A percentile compares a stretch with the other conserved stretches of the same genome.
Conservation (phyloP, 2,888 invertebrate genomes). For the Callyntrura sp. region DNA sequence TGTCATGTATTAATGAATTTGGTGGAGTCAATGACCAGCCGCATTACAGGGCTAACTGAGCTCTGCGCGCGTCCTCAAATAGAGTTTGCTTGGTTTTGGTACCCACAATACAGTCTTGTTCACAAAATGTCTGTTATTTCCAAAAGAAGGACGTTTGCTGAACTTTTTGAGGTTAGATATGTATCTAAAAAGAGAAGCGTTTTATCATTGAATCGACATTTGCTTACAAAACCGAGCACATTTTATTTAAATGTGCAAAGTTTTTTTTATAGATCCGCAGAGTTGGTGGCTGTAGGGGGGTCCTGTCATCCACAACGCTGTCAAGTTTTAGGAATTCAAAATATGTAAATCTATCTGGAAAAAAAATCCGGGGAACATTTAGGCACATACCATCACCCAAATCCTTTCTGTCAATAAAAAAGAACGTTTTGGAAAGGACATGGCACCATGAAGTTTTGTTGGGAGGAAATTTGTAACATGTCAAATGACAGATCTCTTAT, state of each 20-base stretch:
- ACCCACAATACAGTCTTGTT: constrained; percentile 22
- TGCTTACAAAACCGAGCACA: constrained; percentile 35
- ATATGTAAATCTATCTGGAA: too few species aligned
- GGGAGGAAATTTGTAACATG: too few species aligned
- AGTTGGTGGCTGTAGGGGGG: too few species aligned
- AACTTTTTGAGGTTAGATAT: constrained; percentile 77
- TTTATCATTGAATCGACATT: constrained; percentile 57
- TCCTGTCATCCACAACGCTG: too few species aligned
- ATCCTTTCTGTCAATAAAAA: too few species aligned
- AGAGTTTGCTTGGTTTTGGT: constrained; percentile 30
- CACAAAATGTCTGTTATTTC: constrained; percentile 66
- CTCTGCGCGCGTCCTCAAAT: background rate
- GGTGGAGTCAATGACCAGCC: constrained; percentile 70
- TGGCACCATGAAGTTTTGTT: too few species aligned
- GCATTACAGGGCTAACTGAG: constrained; percentile 68
- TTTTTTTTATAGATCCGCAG: too few species aligned
- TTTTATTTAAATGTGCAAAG: constrained; percentile 16
- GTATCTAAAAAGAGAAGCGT: constrained; percentile 65
- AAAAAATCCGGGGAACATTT: too few species aligned
- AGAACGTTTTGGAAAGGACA: too few species aligned
- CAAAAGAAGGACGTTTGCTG: constrained; percentile 79
- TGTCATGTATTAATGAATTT: constrained; percentile 66
- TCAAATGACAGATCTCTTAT: too few species aligned
- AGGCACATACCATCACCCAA: too few species aligned
- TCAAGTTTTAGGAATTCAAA: too few species aligned